Conservation (phyloP, 2,888 invertebrate species). For the Acanthoscelides obtectus region DNA sequence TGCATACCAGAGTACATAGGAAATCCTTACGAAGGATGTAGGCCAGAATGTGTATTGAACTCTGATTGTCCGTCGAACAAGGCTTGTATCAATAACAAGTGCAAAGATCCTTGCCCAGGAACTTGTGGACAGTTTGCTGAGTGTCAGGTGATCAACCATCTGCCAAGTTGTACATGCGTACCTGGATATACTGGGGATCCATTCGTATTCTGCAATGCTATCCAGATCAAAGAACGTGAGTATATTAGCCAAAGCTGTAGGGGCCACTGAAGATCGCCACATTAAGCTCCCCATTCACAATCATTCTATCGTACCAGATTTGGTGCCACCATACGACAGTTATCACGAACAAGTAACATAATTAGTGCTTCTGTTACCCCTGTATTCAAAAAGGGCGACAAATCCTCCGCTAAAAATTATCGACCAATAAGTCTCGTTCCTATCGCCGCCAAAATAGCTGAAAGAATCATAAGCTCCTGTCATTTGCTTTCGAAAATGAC, state of each 20-base stretch:
- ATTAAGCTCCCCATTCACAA: no score
- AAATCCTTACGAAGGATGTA: conserved; percentile 59
- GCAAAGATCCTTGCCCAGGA: conserved; percentile 60
- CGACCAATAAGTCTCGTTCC: no score
- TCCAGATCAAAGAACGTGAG: conserved; percentile 28
- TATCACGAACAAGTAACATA: no score
- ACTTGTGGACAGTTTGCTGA: conserved; percentile 61
- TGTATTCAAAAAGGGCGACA: no score
- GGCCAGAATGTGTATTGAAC: conserved; percentile 61
- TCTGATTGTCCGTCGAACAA: conserved; percentile 62
- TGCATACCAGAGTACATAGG: conserved; percentile 59
- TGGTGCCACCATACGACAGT: no score
- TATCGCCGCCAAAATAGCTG: no score
- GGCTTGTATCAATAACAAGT: conserved; percentile 63
- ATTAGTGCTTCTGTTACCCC: no score
- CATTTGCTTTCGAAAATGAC: no score
- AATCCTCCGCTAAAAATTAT: no score
- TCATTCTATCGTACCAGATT: neutral
- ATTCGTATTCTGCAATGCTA: conserved; percentile 48
- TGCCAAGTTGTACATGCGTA: conserved; percentile 59
- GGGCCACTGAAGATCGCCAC: neutral
- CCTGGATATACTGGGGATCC: conserved; percentile 63
- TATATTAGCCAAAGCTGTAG: neutral
- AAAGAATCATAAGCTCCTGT: no score
- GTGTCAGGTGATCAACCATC: conserved; percentile 61